A percentile compares a stretch with the other conserved stretches of the same genome.
Evolutionary conservation across 2,888 invertebrate genomes (phyloP).

Genomic region (Drosophila nr. perissopoda): DNA sequence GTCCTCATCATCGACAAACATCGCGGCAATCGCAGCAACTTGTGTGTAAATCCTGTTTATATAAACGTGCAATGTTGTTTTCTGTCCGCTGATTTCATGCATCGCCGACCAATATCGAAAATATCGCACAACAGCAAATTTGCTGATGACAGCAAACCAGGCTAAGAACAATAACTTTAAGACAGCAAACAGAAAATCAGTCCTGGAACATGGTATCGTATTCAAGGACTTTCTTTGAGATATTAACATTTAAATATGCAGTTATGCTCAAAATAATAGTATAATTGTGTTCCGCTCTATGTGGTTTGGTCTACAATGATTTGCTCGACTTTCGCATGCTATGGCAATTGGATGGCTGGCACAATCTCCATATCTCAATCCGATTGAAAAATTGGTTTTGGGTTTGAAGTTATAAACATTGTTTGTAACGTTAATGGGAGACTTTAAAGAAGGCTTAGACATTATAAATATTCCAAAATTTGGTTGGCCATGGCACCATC

Average conservation of each 20-base stretch:
- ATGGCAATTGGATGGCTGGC: neutral
- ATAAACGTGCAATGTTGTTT: conserved; percentile 42
- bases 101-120: conserved; percentile 57
- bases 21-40: conserved; percentile 51
- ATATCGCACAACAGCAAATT: conserved; percentile 24
- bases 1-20: conserved; percentile 49
- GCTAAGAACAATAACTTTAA: conserved; percentile 38
- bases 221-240: neutral
- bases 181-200: neutral
- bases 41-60: conserved; percentile 76
- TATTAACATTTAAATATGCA: neutral
- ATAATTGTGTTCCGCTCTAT: no score
- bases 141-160: conserved; percentile 23
- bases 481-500: neutral
- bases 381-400: neutral
- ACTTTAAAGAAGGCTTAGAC: neutral
- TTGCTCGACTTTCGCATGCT: neutral
- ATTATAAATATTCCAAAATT: neutral
- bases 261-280: neutral
- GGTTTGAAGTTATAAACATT: neutral
- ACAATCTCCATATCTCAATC: neutral
- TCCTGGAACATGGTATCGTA: neutral
- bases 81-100: conserved; percentile 70
- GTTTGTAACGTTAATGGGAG: neutral
- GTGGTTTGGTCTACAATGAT: neutral